phyloP scores from a whole-genome alignment of 64 coral and sea anemone genomes.

The Catalaphyllia jardinei region DNA sequence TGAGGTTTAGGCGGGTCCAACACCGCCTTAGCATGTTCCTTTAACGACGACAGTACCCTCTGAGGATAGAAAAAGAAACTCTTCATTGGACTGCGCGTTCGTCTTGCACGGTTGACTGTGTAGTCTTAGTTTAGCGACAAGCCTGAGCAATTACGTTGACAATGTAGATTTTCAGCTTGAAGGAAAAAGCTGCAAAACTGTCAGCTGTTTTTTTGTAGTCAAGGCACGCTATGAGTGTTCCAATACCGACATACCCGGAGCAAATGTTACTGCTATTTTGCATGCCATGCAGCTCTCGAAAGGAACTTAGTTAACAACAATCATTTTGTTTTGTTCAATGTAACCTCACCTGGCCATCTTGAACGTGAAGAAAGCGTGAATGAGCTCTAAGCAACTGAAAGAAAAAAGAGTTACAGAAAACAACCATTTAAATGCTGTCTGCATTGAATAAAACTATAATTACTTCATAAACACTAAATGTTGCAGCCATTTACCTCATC shows the following conservation, averaged over 20 bases:
- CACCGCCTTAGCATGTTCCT: slow-evolving; percentile 85
- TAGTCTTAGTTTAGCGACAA: too few relatives aligned
- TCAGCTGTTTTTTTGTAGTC: too few relatives aligned
- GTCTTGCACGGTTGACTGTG: too few relatives aligned
- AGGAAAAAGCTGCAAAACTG: too few relatives aligned
- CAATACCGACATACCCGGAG: too few relatives aligned
- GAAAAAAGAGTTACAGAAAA: neutral
- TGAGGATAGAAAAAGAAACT: slow-evolving; percentile 1
- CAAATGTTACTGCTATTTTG: too few relatives aligned
- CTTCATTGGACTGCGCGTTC: too few relatives aligned
- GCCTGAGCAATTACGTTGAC: too few relatives aligned
- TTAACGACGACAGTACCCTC: slow-evolving; percentile 71
- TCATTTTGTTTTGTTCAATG: neutral
- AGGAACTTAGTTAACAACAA: neutral
- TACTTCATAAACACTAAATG: neutral
- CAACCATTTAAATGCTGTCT: neutral
- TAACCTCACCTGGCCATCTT: slow-evolving; percentile 74
- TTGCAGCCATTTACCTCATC: slow-evolving; percentile 71
- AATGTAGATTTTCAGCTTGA: too few relatives aligned
- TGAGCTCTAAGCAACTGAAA: slow-evolving; percentile 85
- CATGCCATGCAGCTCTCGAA: too few relatives aligned
- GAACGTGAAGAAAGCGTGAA: slow-evolving; percentile 87
- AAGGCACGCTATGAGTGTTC: too few relatives aligned
- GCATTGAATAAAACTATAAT: neutral
- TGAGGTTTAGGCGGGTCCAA: slow-evolving; percentile 73